Evolutionary conservation across 2,888 invertebrate species (phyloP).

Genomic region (Drosophila setosimentum): DNA sequence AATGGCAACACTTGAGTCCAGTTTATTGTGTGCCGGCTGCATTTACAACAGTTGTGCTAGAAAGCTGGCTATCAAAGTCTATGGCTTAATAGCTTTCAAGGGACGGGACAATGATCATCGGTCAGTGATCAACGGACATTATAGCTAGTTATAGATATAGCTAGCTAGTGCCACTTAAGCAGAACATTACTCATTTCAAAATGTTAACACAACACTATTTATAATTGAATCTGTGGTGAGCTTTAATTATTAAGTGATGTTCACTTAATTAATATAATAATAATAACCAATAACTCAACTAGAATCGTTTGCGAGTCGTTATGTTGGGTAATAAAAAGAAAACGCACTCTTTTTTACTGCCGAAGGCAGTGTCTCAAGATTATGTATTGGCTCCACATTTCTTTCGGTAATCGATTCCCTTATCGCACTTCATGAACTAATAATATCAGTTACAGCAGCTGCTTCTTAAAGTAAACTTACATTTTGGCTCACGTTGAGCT

Average conservation of each 20-base stretch:
- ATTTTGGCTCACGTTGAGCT: not conserved
- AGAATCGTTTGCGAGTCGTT: not conserved
- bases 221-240: not conserved
- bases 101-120: constrained; percentile 38
- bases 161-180: not conserved
- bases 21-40: constrained; percentile 23
- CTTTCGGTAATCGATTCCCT: not conserved
- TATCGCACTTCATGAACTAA: not conserved
- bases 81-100: constrained; percentile 17
- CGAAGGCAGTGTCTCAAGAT: not conserved
- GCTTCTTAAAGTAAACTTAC: not conserved
- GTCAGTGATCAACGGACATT: constrained; percentile 19
- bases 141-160: not conserved
- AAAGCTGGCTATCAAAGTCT: constrained; percentile 33
- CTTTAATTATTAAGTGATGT: not conserved
- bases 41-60: constrained; percentile 1
- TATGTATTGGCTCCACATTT: not conserved
- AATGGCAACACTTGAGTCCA: constrained; percentile 39
- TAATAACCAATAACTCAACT: not conserved
- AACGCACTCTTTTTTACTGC: not conserved
- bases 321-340: not conserved
- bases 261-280: not conserved
- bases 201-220: not conserved
- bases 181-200: not conserved
- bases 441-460: not conserved